Evolutionary conservation across 2,797 vertebrate species (phyloP), one percentile per base, ranked within the genome.

Genomic region (Enteromius mattozi): DNA sequence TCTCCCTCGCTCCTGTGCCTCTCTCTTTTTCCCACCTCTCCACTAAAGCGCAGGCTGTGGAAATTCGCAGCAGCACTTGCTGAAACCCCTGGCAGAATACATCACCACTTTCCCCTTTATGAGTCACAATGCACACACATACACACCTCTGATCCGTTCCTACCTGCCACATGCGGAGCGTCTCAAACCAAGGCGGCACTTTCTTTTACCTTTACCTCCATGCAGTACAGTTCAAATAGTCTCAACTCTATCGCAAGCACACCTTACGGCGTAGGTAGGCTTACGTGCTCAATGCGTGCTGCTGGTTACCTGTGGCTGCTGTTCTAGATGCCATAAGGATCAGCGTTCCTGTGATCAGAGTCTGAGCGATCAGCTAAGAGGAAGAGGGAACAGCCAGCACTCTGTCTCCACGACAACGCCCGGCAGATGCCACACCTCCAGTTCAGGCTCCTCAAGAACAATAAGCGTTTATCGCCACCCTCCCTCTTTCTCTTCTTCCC

Each of bases 341-440:
- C 85, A 87, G 83, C 70, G 80, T 87, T 70, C 81, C 74, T 71
- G 85, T 84, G 85, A 87, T 88, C 86, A 86, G 86, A 63, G 77
- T 86, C 83, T 88, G 78, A 83, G 86, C 82, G 89, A 87, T 88
- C 86, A 90, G 89, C 84, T 87, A 74, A 68, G 74, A 87, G 86
- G 85, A 87, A 85, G 63, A 84, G 78, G 77, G 86, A 87, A 83
- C 81, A 88, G 87, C 86, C 86, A 88, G 89, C 86, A 84, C 85
- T 87, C 89, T 82, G 89, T 90, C 88, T 90, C 89, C 89, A 88
- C 83, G 89, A 90, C 89, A 90, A 90, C 89, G 87, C 89, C 87
- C 86, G 88, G 89, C 81, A 85, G 88, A 88, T 90, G 89, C 87
- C 89, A 90, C 87, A 87, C 89, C 87, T 90, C 90, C 89, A 85